Percentiles rank a stretch among this genome's conserved stretches.
These are phyloP conservation scores for Odontesthes bonariensis DNA, from an alignment of 2,113 vertebrate genomes.

Conservation along the genomic window DNA sequence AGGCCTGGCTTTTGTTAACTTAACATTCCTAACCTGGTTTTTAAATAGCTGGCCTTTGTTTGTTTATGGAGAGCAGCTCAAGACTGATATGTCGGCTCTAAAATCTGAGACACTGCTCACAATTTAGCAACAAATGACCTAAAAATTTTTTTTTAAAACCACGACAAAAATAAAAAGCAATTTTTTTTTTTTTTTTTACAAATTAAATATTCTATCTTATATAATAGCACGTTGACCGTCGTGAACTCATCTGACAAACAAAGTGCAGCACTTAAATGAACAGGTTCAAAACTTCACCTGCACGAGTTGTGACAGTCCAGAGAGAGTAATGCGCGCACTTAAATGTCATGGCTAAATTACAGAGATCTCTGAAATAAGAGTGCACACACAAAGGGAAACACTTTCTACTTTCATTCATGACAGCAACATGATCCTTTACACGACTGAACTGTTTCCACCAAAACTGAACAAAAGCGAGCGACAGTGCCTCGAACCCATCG, in stretches of 20 bases:
- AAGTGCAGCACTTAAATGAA: not conserved
- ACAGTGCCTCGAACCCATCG: not conserved
- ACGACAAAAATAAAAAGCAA: too few relatives aligned
- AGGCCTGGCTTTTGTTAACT: too few relatives aligned
- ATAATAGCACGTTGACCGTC: not conserved
- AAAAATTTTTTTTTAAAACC: too few relatives aligned
- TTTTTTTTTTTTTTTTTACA: too few relatives aligned
- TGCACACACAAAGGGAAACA: not conserved
- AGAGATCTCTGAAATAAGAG: not conserved
- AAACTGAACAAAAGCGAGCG: not conserved
- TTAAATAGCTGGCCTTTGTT: too few relatives aligned
- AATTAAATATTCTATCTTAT: too few relatives aligned
- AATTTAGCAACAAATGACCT: too few relatives aligned
- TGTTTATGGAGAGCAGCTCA: too few relatives aligned
- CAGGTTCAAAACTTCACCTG: constrained; percentile 7
- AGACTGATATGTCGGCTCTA: too few relatives aligned
- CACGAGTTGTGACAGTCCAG: not conserved
- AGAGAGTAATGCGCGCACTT: constrained; percentile 1
- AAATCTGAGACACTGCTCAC: too few relatives aligned
- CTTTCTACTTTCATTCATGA: not conserved
- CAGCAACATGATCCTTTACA: not conserved
- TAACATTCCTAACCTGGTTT: too few relatives aligned
- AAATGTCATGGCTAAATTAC: constrained; percentile 55
- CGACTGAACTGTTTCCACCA: not conserved
- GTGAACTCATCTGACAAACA: not conserved